Base-by-base conservation (phyloP, 1,140 invertebrate species). In the Drosophila fuyamai region DNA sequence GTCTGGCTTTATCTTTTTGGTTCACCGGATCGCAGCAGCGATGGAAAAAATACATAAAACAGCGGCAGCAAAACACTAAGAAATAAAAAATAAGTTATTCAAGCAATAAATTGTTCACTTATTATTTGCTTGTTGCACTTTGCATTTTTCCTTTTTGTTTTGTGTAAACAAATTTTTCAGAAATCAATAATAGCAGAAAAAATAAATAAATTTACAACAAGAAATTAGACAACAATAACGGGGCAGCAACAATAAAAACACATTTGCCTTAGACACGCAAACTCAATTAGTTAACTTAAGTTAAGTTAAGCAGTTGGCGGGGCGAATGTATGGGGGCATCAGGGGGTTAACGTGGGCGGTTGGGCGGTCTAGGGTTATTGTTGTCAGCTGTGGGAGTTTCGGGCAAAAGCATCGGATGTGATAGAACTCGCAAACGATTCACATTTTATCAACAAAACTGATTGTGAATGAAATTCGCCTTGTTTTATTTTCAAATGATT, bases 281-380 rank as follows among this genome's bases (percentile, higher is more conserved):
- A 89, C 79, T 83, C 83, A 86, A 86, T 86, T 86, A 86, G 83
- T 81, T 78, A 65, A 54, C 44, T 68, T 77, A 74, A 84, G 63
- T 74, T 63, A 65, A 57, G 51, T 66, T 35, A 67, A 67, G 59
- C 63, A 67, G 63, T 40, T 67, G 18, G 54, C 32, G 27, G 14
- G 57, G 38, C 27, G 5, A 50, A 50, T 29, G 41, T 43, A 43
- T 29, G 23, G 40, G 40, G 48, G 27, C 48, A 35, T 27, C 23
- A 14, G 29, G 29, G 29, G 48, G 47, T 48, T 48, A 27, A 23
- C 3, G 55, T 57, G 41, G 59, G 55, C 32, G 56, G 62, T 13
- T 59, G 32, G 62, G 57, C n/a, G 23, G 35, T 4, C 16, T 10
- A n/a, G 38, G 44, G 43, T 62, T 63, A 66, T 63, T 65, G 63